Evolutionary conservation across 1,140 invertebrate genomes (phyloP), one percentile per base, ranked within the genome.

Genomic region (Trichogramma pretiosum): DNA sequence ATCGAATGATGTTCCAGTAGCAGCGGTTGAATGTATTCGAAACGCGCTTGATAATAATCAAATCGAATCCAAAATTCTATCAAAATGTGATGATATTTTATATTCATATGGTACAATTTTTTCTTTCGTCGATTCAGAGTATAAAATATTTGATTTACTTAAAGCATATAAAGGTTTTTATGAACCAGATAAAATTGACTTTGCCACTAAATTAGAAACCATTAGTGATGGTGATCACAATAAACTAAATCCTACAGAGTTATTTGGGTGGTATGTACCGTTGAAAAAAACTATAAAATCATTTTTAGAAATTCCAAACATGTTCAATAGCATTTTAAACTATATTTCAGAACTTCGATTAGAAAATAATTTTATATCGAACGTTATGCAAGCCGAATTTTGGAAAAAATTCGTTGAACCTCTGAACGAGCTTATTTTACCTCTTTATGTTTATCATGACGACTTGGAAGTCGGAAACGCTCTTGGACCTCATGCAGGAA

Each of bases 251-350:
- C 16, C 34, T 21, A 17, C 17, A 17, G 10, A 10, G 13, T 18
- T 46, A 11, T 37, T 23, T 28, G 44, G 33, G 2, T 16, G 26
- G 2, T 4, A 7, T 16, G 23, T 46, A 17, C 44, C 34, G 7
- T n/a, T 38, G 3, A 26, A 11, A 16, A 5, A 28, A 19, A 46
- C n/a, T 28, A 28, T 46, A 26, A 36, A 37, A 46, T 5, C 17
- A 14, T 46, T 46, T 17, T 46, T 46, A 37, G 34, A 46, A 46
- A 46, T 46, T 26, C 44, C 44, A 4, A 35, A 35, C 3, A 11
- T 46, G 9, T 46, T 37, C 9, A 26, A 28, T 23, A 3, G 16
- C 16, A 37, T 37, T 7, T 17, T 28, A 5, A n/a, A 46, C 17
- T 46, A 46, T 26, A 28, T 37, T 3, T 10, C 9, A 28, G 11